Percentiles rank a stretch among this genome's conserved stretches.
phyloP scores from a whole-genome alignment of 1,140 invertebrate species.

The Cotesia glomerata region DNA sequence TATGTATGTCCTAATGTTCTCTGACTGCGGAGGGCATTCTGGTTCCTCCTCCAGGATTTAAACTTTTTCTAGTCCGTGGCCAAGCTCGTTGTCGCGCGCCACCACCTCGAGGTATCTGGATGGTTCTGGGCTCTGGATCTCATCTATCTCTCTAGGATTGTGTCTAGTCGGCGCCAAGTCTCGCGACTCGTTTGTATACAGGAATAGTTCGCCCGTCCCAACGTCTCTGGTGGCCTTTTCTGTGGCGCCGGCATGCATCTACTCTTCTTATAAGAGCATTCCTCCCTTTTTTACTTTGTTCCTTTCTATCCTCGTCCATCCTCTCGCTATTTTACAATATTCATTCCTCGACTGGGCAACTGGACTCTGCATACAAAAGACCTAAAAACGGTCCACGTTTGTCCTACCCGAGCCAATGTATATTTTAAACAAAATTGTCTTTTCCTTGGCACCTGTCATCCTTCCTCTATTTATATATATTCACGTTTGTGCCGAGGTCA shows the following conservation, averaged over 20 bases:
- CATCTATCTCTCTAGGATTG: slow-evolving; percentile 32
- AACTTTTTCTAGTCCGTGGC: neutral
- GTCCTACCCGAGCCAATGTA: neutral
- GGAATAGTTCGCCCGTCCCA: neutral
- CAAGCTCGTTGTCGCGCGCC: neutral
- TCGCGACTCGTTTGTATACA: slow-evolving; percentile 29
- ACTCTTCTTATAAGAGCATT: neutral
- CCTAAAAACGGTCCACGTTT: neutral
- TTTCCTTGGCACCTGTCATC: neutral
- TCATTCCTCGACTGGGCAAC: neutral
- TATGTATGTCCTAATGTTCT: neutral
- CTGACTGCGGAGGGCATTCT: neutral
- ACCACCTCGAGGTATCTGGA: neutral
- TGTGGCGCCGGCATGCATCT: slow-evolving; percentile 1
- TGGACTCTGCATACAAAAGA: neutral
- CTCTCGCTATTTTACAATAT: neutral
- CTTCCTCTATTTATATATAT: no score
- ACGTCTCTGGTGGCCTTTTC: neutral
- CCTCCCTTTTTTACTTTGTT: neutral
- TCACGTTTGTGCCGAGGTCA: no score
- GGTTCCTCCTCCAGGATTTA: neutral
- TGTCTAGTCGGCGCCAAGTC: slow-evolving; percentile 35
- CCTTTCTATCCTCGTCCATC: neutral
- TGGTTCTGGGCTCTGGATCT: neutral
- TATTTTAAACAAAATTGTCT: neutral